Percentiles rank a stretch among this genome's conserved stretches.
Conservation (phyloP, 1,140 invertebrate genomes). For the Hyphantria cunea region DNA sequence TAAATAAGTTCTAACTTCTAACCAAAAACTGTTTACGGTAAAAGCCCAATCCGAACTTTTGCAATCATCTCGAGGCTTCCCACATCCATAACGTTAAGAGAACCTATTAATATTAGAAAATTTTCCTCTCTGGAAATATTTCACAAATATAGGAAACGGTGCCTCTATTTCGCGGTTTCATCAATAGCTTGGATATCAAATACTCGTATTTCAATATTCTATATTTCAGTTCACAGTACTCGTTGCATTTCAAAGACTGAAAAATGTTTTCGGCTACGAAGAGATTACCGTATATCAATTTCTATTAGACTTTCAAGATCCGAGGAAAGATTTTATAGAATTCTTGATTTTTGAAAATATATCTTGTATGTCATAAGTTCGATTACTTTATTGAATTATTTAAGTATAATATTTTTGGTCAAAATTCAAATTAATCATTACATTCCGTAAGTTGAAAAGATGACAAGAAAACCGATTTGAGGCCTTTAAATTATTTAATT, state of each 20-base stretch:
- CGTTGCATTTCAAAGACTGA: constrained; percentile 19
- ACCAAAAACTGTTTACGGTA: no score
- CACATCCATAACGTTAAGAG: constrained; percentile 16
- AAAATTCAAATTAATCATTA: no score
- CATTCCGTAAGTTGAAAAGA: no score
- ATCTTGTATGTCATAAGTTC: no score
- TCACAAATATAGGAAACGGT: constrained; percentile 37
- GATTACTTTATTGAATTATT: no score
- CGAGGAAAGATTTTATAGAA: constrained; percentile 12
- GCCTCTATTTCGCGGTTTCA: constrained; percentile 23
- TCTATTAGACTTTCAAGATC: background rate
- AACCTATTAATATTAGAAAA: constrained; percentile 37
- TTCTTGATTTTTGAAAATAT: no score
- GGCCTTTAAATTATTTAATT: no score
- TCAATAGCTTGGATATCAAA: constrained; percentile 28
- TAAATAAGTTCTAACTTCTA: no score
- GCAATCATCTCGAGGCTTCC: background rate
- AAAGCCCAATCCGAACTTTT: background rate
- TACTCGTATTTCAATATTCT: constrained; percentile 27
- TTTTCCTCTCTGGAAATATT: constrained; percentile 26
- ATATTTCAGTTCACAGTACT: constrained; percentile 23
- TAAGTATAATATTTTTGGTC: no score
- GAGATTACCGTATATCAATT: constrained; percentile 26
- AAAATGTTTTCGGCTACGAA: constrained; percentile 21
- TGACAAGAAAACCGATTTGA: no score